Conservation (phyloP, 2,113 vertebrate species). For the Oreocharis arfaki region DNA sequence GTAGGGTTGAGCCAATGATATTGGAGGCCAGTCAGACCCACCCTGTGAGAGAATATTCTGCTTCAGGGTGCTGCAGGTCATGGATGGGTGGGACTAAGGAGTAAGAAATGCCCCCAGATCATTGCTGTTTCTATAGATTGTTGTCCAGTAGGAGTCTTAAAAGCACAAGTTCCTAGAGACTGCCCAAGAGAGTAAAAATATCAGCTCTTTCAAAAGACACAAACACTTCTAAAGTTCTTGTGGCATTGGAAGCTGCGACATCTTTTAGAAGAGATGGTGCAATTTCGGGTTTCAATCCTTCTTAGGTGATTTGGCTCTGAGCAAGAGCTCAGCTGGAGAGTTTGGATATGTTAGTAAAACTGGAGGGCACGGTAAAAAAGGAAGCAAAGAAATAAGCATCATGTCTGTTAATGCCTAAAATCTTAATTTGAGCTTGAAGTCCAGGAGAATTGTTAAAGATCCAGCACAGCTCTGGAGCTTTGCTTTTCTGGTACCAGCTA, state of each 20-base stretch:
- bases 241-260: neutral
- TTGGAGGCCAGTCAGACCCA: neutral
- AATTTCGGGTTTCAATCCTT: neutral
- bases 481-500: neutral
- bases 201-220: neutral
- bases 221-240: neutral
- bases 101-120: neutral
- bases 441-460: neutral
- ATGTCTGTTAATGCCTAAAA: neutral
- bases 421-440: neutral
- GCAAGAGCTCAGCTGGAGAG: neutral
- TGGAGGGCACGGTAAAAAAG: rapidly evolving
- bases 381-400: neutral
- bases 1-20: rapidly evolving
- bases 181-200: neutral
- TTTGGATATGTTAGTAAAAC: neutral
- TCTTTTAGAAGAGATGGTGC: neutral
- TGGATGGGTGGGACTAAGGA: neutral
- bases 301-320: neutral
- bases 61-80: neutral
- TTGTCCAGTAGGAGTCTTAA: neutral
- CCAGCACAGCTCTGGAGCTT: neutral
- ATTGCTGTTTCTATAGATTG: neutral
- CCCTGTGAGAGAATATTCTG: neutral
- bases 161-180: neutral